Evolutionary conservation across 35 echinoderm and acorn worm species (phyloP), one percentile per base, ranked within the genome.

Genomic region (Diadema setosum): DNA sequence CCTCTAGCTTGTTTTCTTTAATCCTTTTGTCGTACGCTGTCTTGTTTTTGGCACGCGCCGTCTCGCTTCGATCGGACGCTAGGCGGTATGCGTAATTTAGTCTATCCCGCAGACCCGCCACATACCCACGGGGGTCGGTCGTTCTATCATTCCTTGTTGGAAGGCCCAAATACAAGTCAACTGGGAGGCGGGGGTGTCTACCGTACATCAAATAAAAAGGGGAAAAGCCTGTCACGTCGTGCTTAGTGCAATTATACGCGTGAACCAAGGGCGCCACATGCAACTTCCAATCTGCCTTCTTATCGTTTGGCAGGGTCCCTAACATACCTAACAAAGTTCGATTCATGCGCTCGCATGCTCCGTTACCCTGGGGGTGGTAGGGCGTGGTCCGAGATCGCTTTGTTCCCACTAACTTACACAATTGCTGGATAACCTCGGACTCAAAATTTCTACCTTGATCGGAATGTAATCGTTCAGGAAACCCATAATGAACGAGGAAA

Each of bases 331-430:
- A 64, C 48, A 94, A 56, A 29, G 88, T 90, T 9, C 93, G 40
- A n/a, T 89, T 94, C 39, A 94, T 85, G 2, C 93, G 42, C 42
- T 94, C 87, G 4, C 70, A 58, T 36, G 86, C 87, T 11, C 65
- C 65, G 57, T 94, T 75, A 21, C 93, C 87, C 44, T 94, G 86
- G 65, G 82, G 93, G 80, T 94, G 88, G 46, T 94, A 94, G 25
- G 87, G 87, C 17, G 87, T 86, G 20, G 87, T 90, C 21, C 91
- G 70, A 17, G 81, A 78, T 49, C 90, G 84, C 17, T 74, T 85
- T 3, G 78, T 85, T 5, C 67, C 82, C n/a, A 91, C 15, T 18
- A 91, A 34, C 41, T 39, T 21, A 16, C 59, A 75, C 14, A 92
- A 31, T n/a, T 92, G 84, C 23, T 76, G 56, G 31, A 92, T 87